Evolutionary conservation across 2,797 vertebrate species (phyloP).

Genomic region (Malurus leucopterus): DNA sequence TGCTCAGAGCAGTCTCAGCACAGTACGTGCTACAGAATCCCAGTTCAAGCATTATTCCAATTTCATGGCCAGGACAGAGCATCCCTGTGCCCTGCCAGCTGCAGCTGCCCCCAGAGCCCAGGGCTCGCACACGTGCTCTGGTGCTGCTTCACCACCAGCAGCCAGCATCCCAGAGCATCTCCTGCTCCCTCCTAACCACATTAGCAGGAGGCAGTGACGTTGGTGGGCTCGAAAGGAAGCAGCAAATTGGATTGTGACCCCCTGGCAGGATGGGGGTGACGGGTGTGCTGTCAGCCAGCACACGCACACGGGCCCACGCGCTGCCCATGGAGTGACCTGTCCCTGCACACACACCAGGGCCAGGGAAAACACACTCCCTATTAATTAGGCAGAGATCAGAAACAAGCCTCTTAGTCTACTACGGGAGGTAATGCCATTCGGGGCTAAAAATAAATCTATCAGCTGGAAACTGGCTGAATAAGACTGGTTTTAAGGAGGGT

Average conservation of each 20-base stretch:
- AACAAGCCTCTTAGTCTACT: neutral
- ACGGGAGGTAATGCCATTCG: neutral
- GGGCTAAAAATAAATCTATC: conserved; percentile 10
- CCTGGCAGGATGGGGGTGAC: neutral
- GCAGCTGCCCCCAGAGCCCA: neutral
- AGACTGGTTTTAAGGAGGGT: conserved; percentile 17
- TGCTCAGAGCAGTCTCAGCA: neutral
- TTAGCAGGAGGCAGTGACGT: conserved; percentile 19
- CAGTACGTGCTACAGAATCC: neutral
- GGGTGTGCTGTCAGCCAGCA: conserved; percentile 4
- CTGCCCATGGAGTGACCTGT: neutral
- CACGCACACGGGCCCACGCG: neutral
- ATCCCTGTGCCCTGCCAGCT: neutral
- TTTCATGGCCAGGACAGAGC: fast-evolving
- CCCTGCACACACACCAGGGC: neutral
- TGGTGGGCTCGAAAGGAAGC: conserved; percentile 11
- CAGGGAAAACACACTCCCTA: neutral
- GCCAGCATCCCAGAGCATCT: conserved; percentile 13
- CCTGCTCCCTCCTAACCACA: conserved; percentile 29
- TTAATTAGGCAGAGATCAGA: conserved; percentile 13
- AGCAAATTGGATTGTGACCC: conserved; percentile 31
- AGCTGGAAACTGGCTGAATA: neutral
- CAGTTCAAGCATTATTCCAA: fast-evolving
- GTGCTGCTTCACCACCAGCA: neutral
- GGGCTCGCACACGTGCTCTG: neutral